Base-by-base conservation (phyloP, 2,888 invertebrate genomes). In the Dimorphilus gyrociliatus region DNA sequence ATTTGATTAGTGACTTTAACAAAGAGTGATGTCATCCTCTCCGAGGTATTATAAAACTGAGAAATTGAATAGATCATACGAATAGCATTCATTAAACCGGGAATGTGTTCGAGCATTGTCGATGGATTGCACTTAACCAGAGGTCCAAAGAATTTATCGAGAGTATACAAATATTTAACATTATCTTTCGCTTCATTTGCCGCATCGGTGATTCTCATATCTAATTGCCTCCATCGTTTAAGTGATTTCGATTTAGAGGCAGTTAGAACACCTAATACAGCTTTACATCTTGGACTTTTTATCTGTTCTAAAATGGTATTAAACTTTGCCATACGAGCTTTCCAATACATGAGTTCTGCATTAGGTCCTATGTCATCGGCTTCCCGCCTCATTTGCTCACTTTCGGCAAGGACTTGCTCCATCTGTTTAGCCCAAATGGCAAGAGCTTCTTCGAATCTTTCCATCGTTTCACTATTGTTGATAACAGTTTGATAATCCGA, bases 1-100 rank as follows among this genome's bases (percentile, higher is more conserved):
- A 92, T 90, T 72, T 92, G 90, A 63, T 92, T 92, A 3, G 90
- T 92, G 44, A 92, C 86, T 71, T 92, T 92, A 21, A 92, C 86
- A 78, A 92, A 85, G 12, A 92, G 68, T 0, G 90, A 85, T 3
- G 90, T 90, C 36, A 88, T 88, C 46, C 90, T 72, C 64, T 92
- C 90, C 0, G 88, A 85, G 0, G 90, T 88, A 54, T 90, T 92
- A 55, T 92, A 92, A 62, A 85, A 90, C 61, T 82, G 81, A 0
- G 90, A 92, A 3, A 90, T 84, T 53, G 80, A 82, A 59, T 90
- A 85, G 52, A 92, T 90, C 45, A 92, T 68, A 15, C 85, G 69
- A 4, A 92, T 82, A 0, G 86, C 88, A 66, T 88, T 86, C 43
- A 92, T 66, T 27, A 92, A 65, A 37, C 81, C 81, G 32, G 86